Evolutionary conservation across 92 coral and sea anemone genomes (phyloP).

Genomic region (Phenganax marumi): DNA sequence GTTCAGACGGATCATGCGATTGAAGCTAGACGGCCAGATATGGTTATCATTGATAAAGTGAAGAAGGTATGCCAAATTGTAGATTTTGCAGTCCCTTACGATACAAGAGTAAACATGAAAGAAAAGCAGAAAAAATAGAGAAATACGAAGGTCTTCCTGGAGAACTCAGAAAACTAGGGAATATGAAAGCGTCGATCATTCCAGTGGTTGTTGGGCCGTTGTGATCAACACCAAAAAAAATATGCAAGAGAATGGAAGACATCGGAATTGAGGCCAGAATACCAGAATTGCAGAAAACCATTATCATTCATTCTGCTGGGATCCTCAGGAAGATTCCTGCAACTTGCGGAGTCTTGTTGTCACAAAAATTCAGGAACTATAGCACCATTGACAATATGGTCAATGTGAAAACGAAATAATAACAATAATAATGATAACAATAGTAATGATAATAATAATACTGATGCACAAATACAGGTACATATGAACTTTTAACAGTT

Average conservation of each 20-base stretch:
- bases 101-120: no score
- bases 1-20: no score
- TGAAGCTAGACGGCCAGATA: neutral
- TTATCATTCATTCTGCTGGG: constrained; percentile 21
- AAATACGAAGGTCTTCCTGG: constrained; percentile 14
- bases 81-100: no score
- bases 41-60: constrained; percentile 23
- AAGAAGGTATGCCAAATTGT: constrained; percentile 19
- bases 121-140: constrained; percentile 7
- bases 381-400: neutral
- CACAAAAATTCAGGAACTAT: constrained; percentile 15
- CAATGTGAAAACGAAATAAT: neutral
- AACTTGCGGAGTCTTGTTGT: constrained; percentile 10
- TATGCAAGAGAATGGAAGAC: constrained; percentile 6
- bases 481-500: no score
- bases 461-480: no score
- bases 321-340: constrained; percentile 6
- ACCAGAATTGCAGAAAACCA: constrained; percentile 4
- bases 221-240: constrained; percentile 29
- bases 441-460: no score
- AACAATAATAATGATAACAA: constrained; percentile 38
- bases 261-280: neutral
- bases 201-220: constrained; percentile 28
- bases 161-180: no score
- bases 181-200: neutral